These are phyloP conservation scores for Psilopogon haemacephalus DNA, from an alignment of 2,113 vertebrate species.

Conservation along the genomic window DNA sequence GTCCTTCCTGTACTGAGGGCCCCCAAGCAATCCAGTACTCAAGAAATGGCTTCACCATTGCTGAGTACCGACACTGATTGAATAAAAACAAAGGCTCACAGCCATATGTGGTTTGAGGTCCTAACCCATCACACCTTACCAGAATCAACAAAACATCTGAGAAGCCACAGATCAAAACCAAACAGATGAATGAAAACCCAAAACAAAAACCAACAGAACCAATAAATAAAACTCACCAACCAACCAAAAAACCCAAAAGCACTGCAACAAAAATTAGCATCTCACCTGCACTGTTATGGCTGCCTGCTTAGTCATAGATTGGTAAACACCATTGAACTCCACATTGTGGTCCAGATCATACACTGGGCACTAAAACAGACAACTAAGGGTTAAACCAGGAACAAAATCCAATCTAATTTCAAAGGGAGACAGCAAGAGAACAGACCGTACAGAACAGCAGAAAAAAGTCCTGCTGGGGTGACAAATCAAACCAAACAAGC, in stretches of 20 bases:
- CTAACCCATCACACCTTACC: no score
- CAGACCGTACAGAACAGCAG: neutral
- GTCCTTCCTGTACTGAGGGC: no score
- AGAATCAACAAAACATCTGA: neutral
- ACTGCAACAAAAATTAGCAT: neutral
- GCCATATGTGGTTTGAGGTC: no score
- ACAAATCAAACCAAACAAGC: neutral
- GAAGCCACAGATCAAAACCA: neutral
- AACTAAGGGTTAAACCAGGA: neutral
- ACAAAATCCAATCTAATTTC: neutral
- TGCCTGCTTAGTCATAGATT: slow-evolving; percentile 83
- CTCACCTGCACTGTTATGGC: slow-evolving; percentile 83
- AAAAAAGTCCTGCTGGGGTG: neutral
- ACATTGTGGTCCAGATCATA: slow-evolving; percentile 83
- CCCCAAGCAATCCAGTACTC: no score
- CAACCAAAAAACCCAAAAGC: no score
- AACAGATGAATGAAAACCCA: neutral
- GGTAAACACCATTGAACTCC: slow-evolving; percentile 82
- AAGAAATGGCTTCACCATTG: no score
- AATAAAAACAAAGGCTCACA: neutral
- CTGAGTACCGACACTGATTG: neutral
- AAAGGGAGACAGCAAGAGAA: neutral
- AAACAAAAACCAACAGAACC: no score
- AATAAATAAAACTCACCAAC: no score
- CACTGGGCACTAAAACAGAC: slow-evolving; percentile 78